These are phyloP conservation scores for Sebastolobus alascanus DNA, from an alignment of 2,797 vertebrate genomes.

Conservation along the genomic window DNA sequence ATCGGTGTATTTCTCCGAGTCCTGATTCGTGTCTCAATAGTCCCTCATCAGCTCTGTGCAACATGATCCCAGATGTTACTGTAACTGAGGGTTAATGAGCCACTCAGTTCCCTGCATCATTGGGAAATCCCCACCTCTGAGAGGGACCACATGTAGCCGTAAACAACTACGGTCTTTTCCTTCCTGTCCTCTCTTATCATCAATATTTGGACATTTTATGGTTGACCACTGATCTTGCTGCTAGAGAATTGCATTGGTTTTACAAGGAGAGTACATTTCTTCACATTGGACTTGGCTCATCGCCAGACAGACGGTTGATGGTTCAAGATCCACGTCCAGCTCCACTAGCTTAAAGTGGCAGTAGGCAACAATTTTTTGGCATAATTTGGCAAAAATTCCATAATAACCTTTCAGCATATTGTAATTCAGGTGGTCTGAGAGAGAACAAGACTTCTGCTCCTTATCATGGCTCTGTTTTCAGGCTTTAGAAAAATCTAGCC, in stretches of 20 bases:
- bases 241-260: background rate
- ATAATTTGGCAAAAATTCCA: too few relatives aligned
- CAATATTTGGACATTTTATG: slow-evolving; percentile 18
- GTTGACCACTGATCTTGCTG: background rate
- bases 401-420: too few relatives aligned
- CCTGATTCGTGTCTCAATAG: background rate
- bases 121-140: slow-evolving; percentile 55
- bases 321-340: background rate
- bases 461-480: too few relatives aligned
- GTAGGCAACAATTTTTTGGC: too few relatives aligned
- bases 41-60: slow-evolving; percentile 4
- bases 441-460: too few relatives aligned
- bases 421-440: too few relatives aligned
- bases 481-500: too few relatives aligned
- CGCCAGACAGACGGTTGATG: background rate
- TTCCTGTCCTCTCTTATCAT: background rate
- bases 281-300: background rate
- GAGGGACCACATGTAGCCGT: slow-evolving; percentile 11
- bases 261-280: background rate
- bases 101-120: slow-evolving; percentile 28
- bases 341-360: too few relatives aligned
- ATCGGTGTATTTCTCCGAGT: background rate
- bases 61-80: slow-evolving; percentile 42
- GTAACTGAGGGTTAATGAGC: slow-evolving; percentile 30
- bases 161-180: slow-evolving; percentile 15